phyloP scores from a whole-genome alignment of 2,797 vertebrate genomes.

The Muscicapa comitata region DNA sequence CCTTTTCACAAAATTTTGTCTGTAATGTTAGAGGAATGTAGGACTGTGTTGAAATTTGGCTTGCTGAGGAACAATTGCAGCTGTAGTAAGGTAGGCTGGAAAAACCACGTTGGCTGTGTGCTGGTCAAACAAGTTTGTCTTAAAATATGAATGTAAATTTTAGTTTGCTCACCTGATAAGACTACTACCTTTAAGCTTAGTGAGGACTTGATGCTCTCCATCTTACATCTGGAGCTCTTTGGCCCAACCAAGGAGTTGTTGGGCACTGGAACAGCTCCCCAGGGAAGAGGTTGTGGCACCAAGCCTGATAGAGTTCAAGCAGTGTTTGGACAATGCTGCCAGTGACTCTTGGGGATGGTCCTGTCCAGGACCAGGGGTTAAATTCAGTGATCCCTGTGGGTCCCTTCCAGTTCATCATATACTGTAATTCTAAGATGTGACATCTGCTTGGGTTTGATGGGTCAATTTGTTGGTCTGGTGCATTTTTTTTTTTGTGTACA shows the following conservation, averaged over 20 bases:
- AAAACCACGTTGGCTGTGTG: not conserved
- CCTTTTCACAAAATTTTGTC: not conserved
- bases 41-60: not conserved
- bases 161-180: not conserved
- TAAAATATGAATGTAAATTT: not conserved
- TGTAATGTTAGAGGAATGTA: not conserved
- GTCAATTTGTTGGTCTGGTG: not conserved
- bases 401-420: not conserved
- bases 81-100: not conserved
- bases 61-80: not conserved
- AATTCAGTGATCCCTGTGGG: not conserved
- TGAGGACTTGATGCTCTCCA: not conserved
- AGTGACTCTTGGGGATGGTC: not conserved
- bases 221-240: not conserved
- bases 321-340: not conserved
- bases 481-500: fast-evolving
- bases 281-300: not conserved
- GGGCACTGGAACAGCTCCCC: not conserved
- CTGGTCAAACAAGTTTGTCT: not conserved
- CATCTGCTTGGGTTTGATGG: not conserved
- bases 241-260: not conserved
- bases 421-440: not conserved
- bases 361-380: not conserved
- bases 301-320: not conserved
- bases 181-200: not conserved